Base-by-base conservation (phyloP, 2,797 vertebrate genomes). In the Parotocinclus haroldoi region DNA sequence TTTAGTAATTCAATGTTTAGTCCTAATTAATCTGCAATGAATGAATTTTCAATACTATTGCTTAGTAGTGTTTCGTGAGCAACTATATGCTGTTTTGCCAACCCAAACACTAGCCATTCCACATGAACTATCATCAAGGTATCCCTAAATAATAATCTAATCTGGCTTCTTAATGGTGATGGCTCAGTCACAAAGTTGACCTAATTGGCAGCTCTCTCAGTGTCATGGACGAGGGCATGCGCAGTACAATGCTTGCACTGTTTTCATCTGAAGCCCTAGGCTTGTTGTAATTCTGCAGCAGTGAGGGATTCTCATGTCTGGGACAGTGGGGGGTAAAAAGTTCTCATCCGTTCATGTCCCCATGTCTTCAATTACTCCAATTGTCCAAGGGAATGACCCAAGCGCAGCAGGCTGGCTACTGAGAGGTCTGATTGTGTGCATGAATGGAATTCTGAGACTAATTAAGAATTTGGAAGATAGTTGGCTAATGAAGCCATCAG, bases 211-310 rank as follows among this genome's bases (percentile, higher is more conserved):
- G 51, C 63, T 64, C 60, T 70, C 58, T 54, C 56, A 45, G 60
- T 56, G 49, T 72, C 58, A 57, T 66, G 52, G 67, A 66, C 56
- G 65, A 66, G 71, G 66, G 60, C 66, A n/a, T 55, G 62, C 17
- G 45, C 38, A 63, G 63, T 53, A 83, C 83, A 83, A 82, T 82
- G 70, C 50, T 4, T 13, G 50, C 68, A 78, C 80, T 85, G 81
- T 84, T 55, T 76, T 62, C 46, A 48, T 42, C 69, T 55, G 38
- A 63, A 69, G 66, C 74, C 73, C 45, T 0, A 19, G 72, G 69
- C 78, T 83, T 73, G 78, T 83, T 84, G 77, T 78, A 78, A 81
- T 84, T 83, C 78, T 72, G 69, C 39, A 45, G 60, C 71, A 67
- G 67, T 45, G 61, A 53, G 62, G 60, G 56, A 69, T 74, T 76